These are phyloP conservation scores for Aproaerema taeniolella DNA, from an alignment of 2,888 invertebrate genomes.

Conservation along the genomic window DNA sequence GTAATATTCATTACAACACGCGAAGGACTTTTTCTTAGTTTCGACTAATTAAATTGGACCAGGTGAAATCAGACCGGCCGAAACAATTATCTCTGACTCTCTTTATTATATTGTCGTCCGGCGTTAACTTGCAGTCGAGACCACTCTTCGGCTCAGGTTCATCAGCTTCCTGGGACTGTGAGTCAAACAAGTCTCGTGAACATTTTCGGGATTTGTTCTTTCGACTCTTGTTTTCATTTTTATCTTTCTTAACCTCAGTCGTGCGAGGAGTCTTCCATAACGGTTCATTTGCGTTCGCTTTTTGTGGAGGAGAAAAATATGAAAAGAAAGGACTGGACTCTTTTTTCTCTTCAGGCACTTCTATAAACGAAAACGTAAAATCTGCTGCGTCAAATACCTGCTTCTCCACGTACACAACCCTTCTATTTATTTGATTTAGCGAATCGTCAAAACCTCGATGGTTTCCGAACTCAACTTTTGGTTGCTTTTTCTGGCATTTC, in stretches of 20 bases:
- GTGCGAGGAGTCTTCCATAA: slow-evolving; percentile 46
- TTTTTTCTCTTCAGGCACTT: slow-evolving; percentile 43
- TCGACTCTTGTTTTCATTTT: slow-evolving; percentile 25
- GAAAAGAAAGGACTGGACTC: slow-evolving; percentile 60
- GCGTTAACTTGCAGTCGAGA: slow-evolving; percentile 52
- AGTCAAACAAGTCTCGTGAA: slow-evolving; percentile 63
- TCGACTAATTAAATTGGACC: slow-evolving; percentile 30
- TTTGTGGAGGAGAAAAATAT: slow-evolving; percentile 50
- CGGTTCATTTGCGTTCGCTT: slow-evolving; percentile 33
- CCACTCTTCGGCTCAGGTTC: slow-evolving; percentile 33
- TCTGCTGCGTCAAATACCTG: slow-evolving; percentile 55
- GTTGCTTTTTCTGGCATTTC: slow-evolving; percentile 42
- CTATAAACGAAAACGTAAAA: slow-evolving; percentile 58
- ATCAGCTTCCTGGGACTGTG: slow-evolving; percentile 52
- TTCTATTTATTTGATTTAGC: slow-evolving; percentile 27
- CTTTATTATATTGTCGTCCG: slow-evolving; percentile 53
- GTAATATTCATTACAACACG: background rate
- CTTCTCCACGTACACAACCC: slow-evolving; percentile 50
- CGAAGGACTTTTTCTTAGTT: slow-evolving; percentile 5
- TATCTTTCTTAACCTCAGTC: slow-evolving; percentile 21
- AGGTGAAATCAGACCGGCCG: slow-evolving; percentile 48
- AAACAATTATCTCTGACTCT: slow-evolving; percentile 56
- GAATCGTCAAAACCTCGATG: slow-evolving; percentile 23
- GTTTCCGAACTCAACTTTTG: slow-evolving; percentile 25
- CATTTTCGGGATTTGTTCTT: slow-evolving; percentile 33